phyloP scores from a whole-genome alignment of 2,113 vertebrate species.

The Columba janthina region DNA sequence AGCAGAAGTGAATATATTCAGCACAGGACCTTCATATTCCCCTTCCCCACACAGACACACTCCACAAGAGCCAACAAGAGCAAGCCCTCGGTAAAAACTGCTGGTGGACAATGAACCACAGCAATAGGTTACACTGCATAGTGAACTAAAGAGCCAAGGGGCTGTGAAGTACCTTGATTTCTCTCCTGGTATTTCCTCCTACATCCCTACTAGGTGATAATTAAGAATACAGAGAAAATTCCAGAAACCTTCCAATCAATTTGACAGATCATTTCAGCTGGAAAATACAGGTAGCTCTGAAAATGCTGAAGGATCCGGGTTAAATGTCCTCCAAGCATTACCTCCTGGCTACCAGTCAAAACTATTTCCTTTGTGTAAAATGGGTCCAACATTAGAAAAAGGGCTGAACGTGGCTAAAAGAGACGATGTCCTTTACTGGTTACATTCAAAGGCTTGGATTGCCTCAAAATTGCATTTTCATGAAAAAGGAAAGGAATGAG shows the following conservation, averaged over 20 bases:
- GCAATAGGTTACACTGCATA: not conserved
- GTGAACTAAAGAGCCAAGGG: not conserved
- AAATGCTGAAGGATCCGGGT: not conserved
- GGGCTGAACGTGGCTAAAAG: not conserved
- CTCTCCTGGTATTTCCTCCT: not conserved
- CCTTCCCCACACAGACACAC: too few species aligned
- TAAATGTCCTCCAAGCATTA: not conserved
- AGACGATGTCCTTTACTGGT: not conserved
- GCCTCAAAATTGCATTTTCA: not conserved
- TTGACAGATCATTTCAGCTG: not conserved
- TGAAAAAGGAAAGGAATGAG: not conserved
- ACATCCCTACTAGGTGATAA: not conserved
- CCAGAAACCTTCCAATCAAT: not conserved
- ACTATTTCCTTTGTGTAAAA: not conserved
- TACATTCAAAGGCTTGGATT: not conserved
- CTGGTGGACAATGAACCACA: not conserved
- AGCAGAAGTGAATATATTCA: not conserved
- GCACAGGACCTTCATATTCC: not conserved
- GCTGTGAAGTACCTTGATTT: not conserved
- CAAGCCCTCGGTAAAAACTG: not conserved
- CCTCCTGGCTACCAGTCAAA: not conserved
- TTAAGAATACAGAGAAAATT: slow-evolving; percentile 16
- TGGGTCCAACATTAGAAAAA: not conserved
- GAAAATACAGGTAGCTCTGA: slow-evolving; percentile 3
- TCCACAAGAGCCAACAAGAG: not conserved